Evolutionary conservation across 2,797 vertebrate species (phyloP).

Genomic region (Megalops cyprinoides): DNA sequence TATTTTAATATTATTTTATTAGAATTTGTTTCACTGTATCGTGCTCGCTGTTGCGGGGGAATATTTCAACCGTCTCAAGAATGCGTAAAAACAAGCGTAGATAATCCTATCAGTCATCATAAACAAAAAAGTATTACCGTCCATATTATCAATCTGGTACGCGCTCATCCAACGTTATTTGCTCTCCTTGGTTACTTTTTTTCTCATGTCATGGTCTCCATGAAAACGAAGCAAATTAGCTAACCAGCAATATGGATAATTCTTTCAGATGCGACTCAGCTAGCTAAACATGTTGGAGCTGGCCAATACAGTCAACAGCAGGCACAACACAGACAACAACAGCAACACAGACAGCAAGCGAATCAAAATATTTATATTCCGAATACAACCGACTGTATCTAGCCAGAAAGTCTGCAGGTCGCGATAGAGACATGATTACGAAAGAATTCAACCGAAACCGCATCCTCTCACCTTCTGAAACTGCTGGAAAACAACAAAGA

Average conservation of each 20-base stretch:
- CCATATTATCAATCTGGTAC: background rate
- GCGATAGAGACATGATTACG: background rate
- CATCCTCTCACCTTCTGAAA: slow-evolving; percentile 19
- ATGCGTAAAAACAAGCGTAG: background rate
- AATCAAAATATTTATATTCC: background rate
- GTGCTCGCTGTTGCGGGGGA: background rate
- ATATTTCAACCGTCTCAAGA: background rate
- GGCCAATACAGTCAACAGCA: background rate
- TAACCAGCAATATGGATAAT: background rate
- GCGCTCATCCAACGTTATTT: background rate
- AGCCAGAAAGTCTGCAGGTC: background rate
- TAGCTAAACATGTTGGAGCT: background rate
- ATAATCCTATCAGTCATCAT: background rate
- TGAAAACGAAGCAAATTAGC: background rate
- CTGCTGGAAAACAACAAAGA: background rate
- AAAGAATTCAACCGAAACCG: background rate
- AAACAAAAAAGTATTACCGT: background rate
- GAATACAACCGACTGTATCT: too few species aligned
- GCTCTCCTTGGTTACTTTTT: background rate
- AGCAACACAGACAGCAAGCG: background rate
- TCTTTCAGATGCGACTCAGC: background rate
- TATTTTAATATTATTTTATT: background rate
- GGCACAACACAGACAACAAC: background rate
- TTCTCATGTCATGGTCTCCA: background rate
- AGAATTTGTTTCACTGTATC: background rate